A percentile compares a stretch with the other conserved stretches of the same genome.
Conservation (phyloP, 1,140 invertebrate species). For the Papilio xuthus region DNA sequence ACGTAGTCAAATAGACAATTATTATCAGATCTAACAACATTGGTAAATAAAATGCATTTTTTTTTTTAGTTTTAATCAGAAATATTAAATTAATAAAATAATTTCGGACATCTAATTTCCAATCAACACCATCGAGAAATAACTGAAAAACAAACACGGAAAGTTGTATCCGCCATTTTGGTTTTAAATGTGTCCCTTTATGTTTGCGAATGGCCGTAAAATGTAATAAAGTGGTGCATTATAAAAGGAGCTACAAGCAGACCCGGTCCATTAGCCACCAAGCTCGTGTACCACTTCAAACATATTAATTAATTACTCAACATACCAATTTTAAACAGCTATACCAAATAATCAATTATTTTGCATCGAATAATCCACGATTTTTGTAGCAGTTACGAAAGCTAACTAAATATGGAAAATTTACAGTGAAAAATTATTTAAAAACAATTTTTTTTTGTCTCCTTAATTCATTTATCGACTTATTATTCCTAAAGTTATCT, state of each 20-base stretch:
- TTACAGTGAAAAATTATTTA: too few relatives aligned
- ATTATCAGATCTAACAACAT: too few relatives aligned
- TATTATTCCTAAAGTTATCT: background rate
- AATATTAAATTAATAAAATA: background rate
- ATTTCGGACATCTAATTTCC: background rate
- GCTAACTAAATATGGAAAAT: constrained; percentile 7
- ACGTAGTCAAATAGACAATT: too few relatives aligned
- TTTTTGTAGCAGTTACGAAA: background rate
- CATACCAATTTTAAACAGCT: constrained; percentile 2
- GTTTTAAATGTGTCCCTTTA: background rate
- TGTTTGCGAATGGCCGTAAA: constrained; percentile 22
- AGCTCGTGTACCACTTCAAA: constrained; percentile 24
- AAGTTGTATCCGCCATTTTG: constrained; percentile 5
- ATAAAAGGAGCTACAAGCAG: constrained; percentile 31
- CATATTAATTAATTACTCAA: constrained; percentile 32
- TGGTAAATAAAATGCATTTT: background rate
- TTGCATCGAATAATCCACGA: constrained; percentile 18
- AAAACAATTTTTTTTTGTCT: background rate
- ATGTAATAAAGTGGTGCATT: constrained; percentile 29
- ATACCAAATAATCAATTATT: constrained; percentile 2
- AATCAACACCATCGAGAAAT: background rate
- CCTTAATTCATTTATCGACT: background rate
- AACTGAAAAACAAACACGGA: constrained; percentile 17
- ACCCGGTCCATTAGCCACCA: constrained; percentile 12
- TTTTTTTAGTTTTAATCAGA: background rate